Evolutionary conservation across 2,888 invertebrate species (phyloP), one percentile per base, ranked within the genome.

Genomic region (Omphaloscelis lunosa): DNA sequence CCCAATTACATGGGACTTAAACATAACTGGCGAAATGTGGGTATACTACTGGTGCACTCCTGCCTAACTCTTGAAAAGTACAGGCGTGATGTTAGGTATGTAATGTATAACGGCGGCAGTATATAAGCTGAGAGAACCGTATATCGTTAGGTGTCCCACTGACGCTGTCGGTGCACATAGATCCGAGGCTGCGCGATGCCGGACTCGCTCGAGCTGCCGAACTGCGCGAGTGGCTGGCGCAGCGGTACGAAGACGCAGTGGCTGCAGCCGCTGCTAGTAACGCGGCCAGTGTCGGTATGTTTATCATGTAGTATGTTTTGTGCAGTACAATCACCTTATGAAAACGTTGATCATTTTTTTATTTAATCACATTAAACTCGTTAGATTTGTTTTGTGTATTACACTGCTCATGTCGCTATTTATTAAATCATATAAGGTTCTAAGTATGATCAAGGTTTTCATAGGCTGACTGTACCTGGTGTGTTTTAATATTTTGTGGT

Each of bases 241-340:
- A 97, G 93, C 97, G 98, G 83, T 97, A 99, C 91, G 98, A 99
- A 90, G 98, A 98, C 95, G 99, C 99, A 2, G 98, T 99, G 79
- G 98, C 98, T 72, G 98, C 98, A 12, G 98, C 98, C 20, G 95
- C 95, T 0, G 94, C 93, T 2, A 94, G 92, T 62, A 94, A 92
- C 58, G 85, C 91, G 11, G 90, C 90, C 5, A 89, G 87, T 45
- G 88, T 94, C 11, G 95, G 95, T 95, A 72, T 90, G 93, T 90
- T 6, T 23, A 5, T 58, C 20, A 11, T 53, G 39, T 77, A 45
- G 15, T 66, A 20, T 53, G 23, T 27, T 45, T 5, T 39, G 12
- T 78, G 51, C 41, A 23, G 27, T 20, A 62, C 72, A 53, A n/a
- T 62, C 48, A 74, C 8, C 53, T 56, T 34, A 9, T 39, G 45